Percentiles rank a stretch among this genome's conserved stretches.
These are phyloP conservation scores for Venusia cambrica DNA, from an alignment of 2,888 invertebrate genomes.

Conservation along the genomic window DNA sequence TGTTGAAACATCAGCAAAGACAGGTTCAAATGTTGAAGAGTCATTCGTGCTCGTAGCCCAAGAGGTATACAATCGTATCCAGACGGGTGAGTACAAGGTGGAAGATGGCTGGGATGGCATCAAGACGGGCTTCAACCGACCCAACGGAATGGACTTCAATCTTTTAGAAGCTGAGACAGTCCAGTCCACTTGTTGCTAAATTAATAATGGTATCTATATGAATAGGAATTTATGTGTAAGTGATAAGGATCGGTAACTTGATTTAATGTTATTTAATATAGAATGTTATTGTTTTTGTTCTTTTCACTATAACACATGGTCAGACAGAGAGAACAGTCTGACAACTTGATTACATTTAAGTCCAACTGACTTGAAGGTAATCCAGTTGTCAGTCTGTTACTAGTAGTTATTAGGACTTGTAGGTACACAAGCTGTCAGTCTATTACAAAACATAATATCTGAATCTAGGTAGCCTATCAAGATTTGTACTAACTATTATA, in stretches of 20 bases:
- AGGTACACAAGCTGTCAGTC: too few relatives aligned
- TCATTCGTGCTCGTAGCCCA: conserved; percentile 95
- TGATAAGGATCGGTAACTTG: conserved; percentile 9
- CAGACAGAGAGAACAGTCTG: too few relatives aligned
- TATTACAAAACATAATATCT: too few relatives aligned
- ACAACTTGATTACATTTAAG: too few relatives aligned
- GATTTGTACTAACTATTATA: too few relatives aligned
- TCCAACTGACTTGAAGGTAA: too few relatives aligned
- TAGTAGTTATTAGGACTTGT: too few relatives aligned
- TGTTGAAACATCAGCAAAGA: conserved; percentile 97
- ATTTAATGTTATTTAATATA: too few relatives aligned
- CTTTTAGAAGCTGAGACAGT: conserved; percentile 94
- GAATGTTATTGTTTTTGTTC: too few relatives aligned
- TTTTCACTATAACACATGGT: too few relatives aligned
- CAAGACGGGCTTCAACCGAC: conserved; percentile 93
- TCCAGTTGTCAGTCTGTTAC: too few relatives aligned
- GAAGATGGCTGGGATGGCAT: conserved; percentile 99
- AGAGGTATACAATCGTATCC: conserved; percentile 94
- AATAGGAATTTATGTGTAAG: conserved; percentile 8
- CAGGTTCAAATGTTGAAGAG: conserved; percentile 95
- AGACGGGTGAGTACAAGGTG: conserved; percentile 94
- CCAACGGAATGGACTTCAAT: conserved; percentile 91
- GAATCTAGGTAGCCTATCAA: too few relatives aligned
- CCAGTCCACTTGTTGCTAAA: conserved; percentile 92
- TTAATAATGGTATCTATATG: conserved; percentile 16